Evolutionary conservation across 1,140 invertebrate species (phyloP), one percentile per base, ranked within the genome.

Genomic region (Aleiodes sp.): DNA sequence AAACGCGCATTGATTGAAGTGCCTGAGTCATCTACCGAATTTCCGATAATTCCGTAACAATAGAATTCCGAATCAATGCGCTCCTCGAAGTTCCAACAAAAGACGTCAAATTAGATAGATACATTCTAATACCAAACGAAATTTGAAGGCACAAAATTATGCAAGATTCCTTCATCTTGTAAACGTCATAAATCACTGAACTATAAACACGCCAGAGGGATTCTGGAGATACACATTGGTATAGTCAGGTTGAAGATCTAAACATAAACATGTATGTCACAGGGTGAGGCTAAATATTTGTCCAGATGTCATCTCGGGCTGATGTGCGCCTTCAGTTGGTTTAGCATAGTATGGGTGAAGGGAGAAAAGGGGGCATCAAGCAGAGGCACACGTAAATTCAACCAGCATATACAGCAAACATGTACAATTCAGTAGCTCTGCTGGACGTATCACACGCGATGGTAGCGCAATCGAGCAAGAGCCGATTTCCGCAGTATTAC

Each of bases 251-350:
- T 59, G 56, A 33, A 59, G 28, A 59, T 7, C 24, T 59, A 29
- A 29, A 67, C 21, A 67, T n/a, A 60, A 60, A 43, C 33, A 67
- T 57, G 33, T n/a, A 35, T 59, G 39, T 35, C 31, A 57, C 19
- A 37, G 46, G 16, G 35, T 26, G 28, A 67, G 21, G 28, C 56
- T 59, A 67, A 67, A 67, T 67, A 67, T 67, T 67, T 67, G 37
- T 35, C 33, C 65, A 67, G 59, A 60, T 62, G 66, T 62, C 29
- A 68, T 68, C 65, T 68, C 52, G 41, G 46, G 24, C 21, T 26
- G 24, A 59, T 43, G 26, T 56, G 24, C n/a, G 14, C 16, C 46
- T 2, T 24, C 10, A 9, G 46, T 52, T 52, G 21, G 46, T 52
- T 52, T 52, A 52, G 19, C n/a, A n/a, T n/a, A n/a, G n/a, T n/a